Evolutionary conservation across 1,140 invertebrate species (phyloP), one percentile per base, ranked within the genome.

Genomic region (Aphelenchoides besseyi): DNA sequence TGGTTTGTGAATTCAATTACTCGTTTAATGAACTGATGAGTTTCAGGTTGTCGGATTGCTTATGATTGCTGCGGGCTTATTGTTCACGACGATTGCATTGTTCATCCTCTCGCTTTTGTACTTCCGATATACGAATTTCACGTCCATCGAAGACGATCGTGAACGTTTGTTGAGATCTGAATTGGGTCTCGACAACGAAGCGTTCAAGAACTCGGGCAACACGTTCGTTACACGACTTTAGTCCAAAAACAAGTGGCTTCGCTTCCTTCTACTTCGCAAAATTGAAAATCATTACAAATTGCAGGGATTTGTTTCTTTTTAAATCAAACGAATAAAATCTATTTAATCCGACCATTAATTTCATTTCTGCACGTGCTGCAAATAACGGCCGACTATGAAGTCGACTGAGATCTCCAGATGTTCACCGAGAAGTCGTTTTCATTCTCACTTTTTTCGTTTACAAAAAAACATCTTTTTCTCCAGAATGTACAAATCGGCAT

Each of bases 201-300:
- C 26, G 5, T 18, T 59, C 18, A 59, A 59, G 18, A 59, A 23
- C 18, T 5, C 5, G 12, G 55, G 5, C 5, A 59, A 59, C 55
- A 59, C 55, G 18, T 59, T 59, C 18, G 55, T 59, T 33, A 59
- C 55, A 5, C 5, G 55, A 18, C 55, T 59, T 41, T 41, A n/a
- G n/a, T 8, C 37, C 5, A 41, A n/a, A n/a, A n/a, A n/a, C n/a
- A n/a, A n/a, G 41, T 48, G 12, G 41, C 41, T 48, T 48, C 41
- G 41, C 41, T 23, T 48, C 23, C 41, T 23, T 48, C 41, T 23
- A 48, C 41, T 48, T 23, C 41, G n/a, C n/a, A n/a, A n/a, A n/a
- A n/a, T n/a, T n/a, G n/a, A n/a, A n/a, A n/a, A n/a, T n/a, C n/a
- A n/a, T n/a, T n/a, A n/a, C n/a, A n/a, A n/a, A n/a, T n/a, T 48